Base-by-base conservation (phyloP, 2,113 vertebrate species). In the Tapirus terrestris region DNA sequence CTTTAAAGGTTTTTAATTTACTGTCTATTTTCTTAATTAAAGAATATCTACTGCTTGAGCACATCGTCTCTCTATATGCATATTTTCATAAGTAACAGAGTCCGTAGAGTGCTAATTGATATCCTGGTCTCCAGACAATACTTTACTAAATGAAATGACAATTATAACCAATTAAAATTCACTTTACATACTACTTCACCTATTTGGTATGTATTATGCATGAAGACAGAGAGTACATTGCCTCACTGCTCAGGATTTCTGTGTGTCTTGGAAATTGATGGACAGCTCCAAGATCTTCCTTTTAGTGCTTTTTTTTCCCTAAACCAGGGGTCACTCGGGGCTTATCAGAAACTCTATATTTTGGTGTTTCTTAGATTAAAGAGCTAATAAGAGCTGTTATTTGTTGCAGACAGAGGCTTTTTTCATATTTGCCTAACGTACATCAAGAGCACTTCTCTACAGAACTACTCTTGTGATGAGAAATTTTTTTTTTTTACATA, bases 121-220 rank as follows among this genome's bases (percentile, higher is more conserved):
- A 99, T 99, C 99, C 98, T 93, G 97, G 99, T 99, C 99, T 99
- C 99, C 98, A 98, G 99, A 99, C 98, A 99, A 99, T 99, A 99
- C 98, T 99, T 99, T 99, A 99, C 99, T 99, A 99, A 99, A 99
- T 99, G 99, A 99, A 99, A 99, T 99, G 99, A 99, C 99, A 99
- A 99, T 99, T 99, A 99, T 98, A 99, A 98, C 98, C 99, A 99
- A 99, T 99, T 99, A 99, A 99, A 99, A 99, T 99, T 99, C 99
- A 99, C 98, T 99, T 99, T 99, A 99, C 99, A 99, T 99, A 98
- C 98, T 98, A 98, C 98, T 99, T 99, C 98, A 99, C 99, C 99
- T 99, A 99, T 99, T 99, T 99, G 98, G 97, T 98, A 99, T 99
- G 99, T 99, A 99, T 99, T 99, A 99, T 99, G 99, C 99, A 99